Evolutionary conservation across 2,888 invertebrate species (phyloP), one percentile per base, ranked within the genome.

Genomic region (Diogma glabrata): DNA sequence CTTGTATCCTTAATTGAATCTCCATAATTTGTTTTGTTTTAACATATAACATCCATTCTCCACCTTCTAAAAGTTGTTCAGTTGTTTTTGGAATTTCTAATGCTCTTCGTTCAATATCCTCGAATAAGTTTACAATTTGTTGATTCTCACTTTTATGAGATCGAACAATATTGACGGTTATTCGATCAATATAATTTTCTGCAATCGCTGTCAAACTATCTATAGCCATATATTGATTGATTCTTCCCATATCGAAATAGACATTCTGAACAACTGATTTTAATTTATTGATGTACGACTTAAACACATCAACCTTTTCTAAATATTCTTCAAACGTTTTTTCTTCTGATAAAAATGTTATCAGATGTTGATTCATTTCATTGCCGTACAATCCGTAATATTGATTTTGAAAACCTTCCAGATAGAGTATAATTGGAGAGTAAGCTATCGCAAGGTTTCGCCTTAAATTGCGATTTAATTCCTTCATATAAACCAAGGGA

Each of bases 61-160:
- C 86, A 67, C 85, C 80, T 55, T 83, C 85, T 58, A 93, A 78
- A 24, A 94, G 72, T 60, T 92, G 87, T 59, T 82, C 84, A 0
- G 91, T 89, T 33, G 82, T 83, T 55, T 75, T 75, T 0, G 93
- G 92, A 57, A 82, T 78, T 59, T 79, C 77, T 10, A 84, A 64
- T 1, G 89, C 87, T 56, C 73, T 77, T 26, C 72, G 72, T 58
- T 79, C 78, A 51, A 93, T 79, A 22, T 72, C 72, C 66, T 85
- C 79, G 65, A 91, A 93, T 58, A 79, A 78, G 2, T 71, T 68
- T 61, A 85, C 85, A 55, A 87, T 85, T 22, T 74, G 74, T 46
- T 76, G 67, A 66, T 85, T 84, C 59, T 82, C 80, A 51, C 70
- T 72, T 59, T 78, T 78, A 59, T 86, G 85, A 22, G 75, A 72